Conservation (phyloP, 2,888 invertebrate species). For the Griposia aprilina region DNA sequence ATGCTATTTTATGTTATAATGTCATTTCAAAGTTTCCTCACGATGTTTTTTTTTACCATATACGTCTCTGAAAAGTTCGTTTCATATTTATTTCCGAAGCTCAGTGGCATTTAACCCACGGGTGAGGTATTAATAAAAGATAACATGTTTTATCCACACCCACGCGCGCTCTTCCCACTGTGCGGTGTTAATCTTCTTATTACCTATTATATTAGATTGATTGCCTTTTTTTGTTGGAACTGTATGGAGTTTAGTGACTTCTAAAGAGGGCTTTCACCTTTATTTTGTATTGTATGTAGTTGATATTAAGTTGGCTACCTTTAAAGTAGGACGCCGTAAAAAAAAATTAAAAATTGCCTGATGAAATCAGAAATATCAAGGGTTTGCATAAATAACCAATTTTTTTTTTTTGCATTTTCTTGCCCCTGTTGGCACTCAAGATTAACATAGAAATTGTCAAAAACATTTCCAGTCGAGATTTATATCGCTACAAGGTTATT, state of each 20-base stretch:
- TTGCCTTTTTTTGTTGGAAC: slow-evolving; percentile 40
- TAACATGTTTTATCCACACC: slow-evolving; percentile 53
- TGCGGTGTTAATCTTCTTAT: slow-evolving; percentile 49
- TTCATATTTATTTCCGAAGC: slow-evolving; percentile 49
- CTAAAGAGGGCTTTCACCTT: slow-evolving; percentile 25
- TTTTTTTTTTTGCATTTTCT: neutral
- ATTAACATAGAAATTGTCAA: neutral
- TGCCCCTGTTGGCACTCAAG: neutral
- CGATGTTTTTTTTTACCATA: neutral
- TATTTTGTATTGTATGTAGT: neutral
- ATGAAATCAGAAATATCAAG: neutral
- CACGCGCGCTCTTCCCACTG: slow-evolving; percentile 54
- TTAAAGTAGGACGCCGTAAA: neutral
- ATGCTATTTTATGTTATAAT: neutral
- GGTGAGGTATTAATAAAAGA: slow-evolving; percentile 39
- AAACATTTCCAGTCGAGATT: neutral
- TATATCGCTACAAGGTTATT: no score
- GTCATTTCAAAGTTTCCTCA: no score
- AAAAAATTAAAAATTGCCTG: neutral
- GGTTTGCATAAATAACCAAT: no score
- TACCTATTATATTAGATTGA: slow-evolving; percentile 49
- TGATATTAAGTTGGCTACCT: neutral
- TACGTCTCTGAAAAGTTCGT: neutral
- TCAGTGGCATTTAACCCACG: slow-evolving; percentile 51
- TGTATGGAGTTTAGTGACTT: slow-evolving; percentile 54